Conservation (phyloP, 2,797 vertebrate species). For the Enteromius treurensis region DNA sequence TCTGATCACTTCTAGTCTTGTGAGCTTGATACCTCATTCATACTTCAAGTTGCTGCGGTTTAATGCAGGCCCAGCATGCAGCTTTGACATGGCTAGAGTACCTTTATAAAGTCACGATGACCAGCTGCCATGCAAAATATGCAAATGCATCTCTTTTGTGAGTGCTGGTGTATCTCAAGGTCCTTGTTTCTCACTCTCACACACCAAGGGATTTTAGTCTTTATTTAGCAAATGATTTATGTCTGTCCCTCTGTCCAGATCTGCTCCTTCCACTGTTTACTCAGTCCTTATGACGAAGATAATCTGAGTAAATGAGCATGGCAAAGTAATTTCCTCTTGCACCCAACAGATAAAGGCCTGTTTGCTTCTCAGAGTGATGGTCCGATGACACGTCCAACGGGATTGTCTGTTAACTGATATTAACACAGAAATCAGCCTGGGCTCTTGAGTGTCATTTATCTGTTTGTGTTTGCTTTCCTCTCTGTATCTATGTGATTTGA, state of each 20-base stretch:
- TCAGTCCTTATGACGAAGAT: conserved; percentile 11
- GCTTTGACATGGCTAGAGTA: neutral
- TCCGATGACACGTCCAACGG: neutral
- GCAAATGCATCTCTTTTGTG: neutral
- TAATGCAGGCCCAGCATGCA: neutral
- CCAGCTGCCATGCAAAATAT: conserved; percentile 20
- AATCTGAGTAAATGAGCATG: conserved; percentile 8
- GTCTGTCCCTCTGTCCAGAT: conserved; percentile 52
- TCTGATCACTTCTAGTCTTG: neutral
- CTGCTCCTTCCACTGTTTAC: conserved; percentile 24
- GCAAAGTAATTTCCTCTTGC: conserved; percentile 22
- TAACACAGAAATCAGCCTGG: neutral
- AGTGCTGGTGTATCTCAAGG: neutral
- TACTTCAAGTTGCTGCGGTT: neutral
- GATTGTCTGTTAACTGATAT: conserved; percentile 6
- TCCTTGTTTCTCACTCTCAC: conserved; percentile 5
- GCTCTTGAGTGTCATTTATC: neutral
- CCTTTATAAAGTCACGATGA: neutral
- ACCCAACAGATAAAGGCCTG: conserved; percentile 27
- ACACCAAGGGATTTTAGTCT: conserved; percentile 6
- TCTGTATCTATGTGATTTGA: neutral
- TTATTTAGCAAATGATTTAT: conserved; percentile 41
- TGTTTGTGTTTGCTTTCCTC: conserved; percentile 32
- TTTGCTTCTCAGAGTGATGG: conserved; percentile 17
- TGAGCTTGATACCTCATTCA: conserved; percentile 5